Evolutionary conservation across 1,140 invertebrate species (phyloP), one percentile per base, ranked within the genome.

Genomic region (Plutomurus gul): DNA sequence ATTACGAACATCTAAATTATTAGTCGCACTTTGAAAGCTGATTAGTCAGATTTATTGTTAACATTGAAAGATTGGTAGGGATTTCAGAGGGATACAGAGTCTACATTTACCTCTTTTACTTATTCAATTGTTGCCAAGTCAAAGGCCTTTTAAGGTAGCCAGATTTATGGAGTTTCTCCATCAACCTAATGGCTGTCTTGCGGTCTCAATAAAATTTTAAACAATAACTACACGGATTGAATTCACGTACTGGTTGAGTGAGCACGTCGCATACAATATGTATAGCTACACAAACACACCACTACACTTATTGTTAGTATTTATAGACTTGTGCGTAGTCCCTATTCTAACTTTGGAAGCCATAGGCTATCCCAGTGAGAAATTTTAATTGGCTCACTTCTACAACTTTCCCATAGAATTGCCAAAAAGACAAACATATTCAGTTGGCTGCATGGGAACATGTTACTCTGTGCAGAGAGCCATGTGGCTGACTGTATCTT

Each of bases 361-460:
- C 25, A 36, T 5, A 25, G 56, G 56, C 56, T 65, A 65, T 65
- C 27, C 36, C 56, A 30, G 20, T 30, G 27, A 65, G 18, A 25
- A 33, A 65, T 10, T 65, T 65, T 65, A 65, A 65, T 65, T 65
- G 56, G 56, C 56, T 65, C 36, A 65, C 27, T 33, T 27, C n/a
- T n/a, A n/a, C 25, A 27, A 65, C 56, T 65, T 65, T 30, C 27
- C 27, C 36, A 33, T 65, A 18, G 27, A 65, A 65, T 65, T n/a
- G 30, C 13, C 13, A 27, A 65, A 16, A 18, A 65, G 27, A 39
- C 6, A 39, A n/a, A 13, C 13, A 13, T 13, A 7, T 39, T 51
- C 47, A n/a, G n/a, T n/a, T n/a, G n/a, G n/a, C n/a, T n/a, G n/a
- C n/a, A n/a, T n/a, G n/a, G n/a, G n/a, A n/a, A n/a, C n/a, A n/a